Percentiles rank a stretch among this genome's conserved stretches.
Conservation (phyloP, 2,797 vertebrate species). For the Protonibea diacanthus region DNA sequence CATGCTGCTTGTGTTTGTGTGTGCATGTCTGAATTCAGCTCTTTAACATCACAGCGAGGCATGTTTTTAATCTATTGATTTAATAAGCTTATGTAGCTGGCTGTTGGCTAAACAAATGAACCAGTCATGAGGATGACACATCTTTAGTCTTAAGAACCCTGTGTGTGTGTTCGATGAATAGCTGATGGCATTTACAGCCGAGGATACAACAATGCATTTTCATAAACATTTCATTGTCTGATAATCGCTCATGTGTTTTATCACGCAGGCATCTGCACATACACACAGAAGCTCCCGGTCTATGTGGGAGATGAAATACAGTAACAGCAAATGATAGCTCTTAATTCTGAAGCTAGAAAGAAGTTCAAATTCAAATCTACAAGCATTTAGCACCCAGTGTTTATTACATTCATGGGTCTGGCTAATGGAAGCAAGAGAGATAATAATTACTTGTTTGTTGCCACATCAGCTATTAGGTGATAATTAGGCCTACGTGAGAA, state of each 20-base stretch:
- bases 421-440: constrained; percentile 86
- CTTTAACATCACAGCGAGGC: constrained; percentile 65
- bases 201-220: not conserved
- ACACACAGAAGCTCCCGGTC: not conserved
- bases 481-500: constrained; percentile 90
- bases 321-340: not conserved
- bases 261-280: not conserved
- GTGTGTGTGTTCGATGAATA: constrained; percentile 24
- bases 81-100: constrained; percentile 71
- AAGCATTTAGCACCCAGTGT: constrained; percentile 59
- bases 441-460: constrained; percentile 91
- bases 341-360: not conserved
- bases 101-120: constrained; percentile 69
- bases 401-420: constrained; percentile 75
- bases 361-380: constrained; percentile 1
- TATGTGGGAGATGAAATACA: constrained; percentile 3
- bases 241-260: not conserved
- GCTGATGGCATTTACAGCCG: constrained; percentile 20
- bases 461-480: constrained; percentile 92
- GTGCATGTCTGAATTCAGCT: constrained; percentile 47
- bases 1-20: constrained; percentile 74
- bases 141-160: constrained; percentile 19
- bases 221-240: not conserved
- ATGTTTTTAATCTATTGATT: constrained; percentile 65
- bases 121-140: constrained; percentile 28